Percentiles rank a stretch among this genome's conserved stretches.
Conservation (phyloP, 2,113 vertebrate species). For the Zonotrichia leucophrys region DNA sequence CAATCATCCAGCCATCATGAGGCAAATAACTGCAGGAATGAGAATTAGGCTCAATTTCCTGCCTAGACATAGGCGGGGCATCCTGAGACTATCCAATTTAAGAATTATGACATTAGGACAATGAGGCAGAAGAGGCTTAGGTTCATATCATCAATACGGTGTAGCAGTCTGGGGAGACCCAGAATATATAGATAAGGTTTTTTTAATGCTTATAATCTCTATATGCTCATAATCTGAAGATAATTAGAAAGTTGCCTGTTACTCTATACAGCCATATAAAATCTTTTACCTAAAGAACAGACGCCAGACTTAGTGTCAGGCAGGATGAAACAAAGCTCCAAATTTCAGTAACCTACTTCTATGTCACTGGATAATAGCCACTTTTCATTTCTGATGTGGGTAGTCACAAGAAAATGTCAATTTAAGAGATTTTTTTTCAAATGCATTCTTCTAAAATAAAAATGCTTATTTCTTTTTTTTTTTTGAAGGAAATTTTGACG, state of each 20-base stretch:
- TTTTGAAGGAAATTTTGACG: not conserved
- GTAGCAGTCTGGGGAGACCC: not conserved
- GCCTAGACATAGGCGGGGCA: not conserved
- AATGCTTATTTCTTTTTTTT: not conserved
- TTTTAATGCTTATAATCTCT: not conserved
- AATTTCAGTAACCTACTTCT: slow-evolving; percentile 11
- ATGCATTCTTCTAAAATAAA: not conserved
- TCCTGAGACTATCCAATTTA: not conserved
- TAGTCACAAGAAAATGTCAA: not conserved
- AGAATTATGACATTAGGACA: not conserved
- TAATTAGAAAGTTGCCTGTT: not conserved
- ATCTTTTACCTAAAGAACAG: not conserved
- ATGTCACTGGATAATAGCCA: not conserved
- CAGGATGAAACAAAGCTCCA: not conserved
- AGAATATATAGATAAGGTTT: not conserved
- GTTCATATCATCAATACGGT: not conserved
- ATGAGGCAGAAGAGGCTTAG: not conserved
- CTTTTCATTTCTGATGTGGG: not conserved
- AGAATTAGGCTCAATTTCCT: not conserved
- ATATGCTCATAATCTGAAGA: not conserved
- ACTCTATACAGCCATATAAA: not conserved
- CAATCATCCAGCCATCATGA: not conserved
- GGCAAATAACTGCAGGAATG: not conserved
- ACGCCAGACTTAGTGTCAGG: not conserved
- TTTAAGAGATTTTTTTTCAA: not conserved